Evolutionary conservation across 1,140 invertebrate species (phyloP), one percentile per base, ranked within the genome.

Genomic region (Zaprionus ornatus): DNA sequence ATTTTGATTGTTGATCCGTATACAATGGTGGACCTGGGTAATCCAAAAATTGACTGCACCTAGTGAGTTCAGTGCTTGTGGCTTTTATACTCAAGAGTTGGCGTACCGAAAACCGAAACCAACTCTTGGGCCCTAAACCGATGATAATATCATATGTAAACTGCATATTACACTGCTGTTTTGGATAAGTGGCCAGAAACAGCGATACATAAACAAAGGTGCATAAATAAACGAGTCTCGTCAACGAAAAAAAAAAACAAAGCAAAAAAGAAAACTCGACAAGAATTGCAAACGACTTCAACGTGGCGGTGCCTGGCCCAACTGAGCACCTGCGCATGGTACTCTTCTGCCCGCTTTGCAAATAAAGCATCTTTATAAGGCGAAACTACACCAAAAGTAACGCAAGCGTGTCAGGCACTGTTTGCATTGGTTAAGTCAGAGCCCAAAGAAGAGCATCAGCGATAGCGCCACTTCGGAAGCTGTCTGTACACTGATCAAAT

Each of bases 121-220:
- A 45, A 37, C 37, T 25, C 17, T 70, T 56, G 48, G 37, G 59
- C 57, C 62, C 40, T 69, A 42, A 72, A 77, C 50, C 78, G 66
- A 73, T 68, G 79, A 90, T 90, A 85, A 90, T 85, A 76, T 73
- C 66, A 68, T 90, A 79, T 90, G 86, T 90, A 90, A 90, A 90
- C 81, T 90, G 78, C 85, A 90, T 50, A 73, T 77, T 78, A 76
- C 74, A 80, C 59, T 61, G 45, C 55, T 54, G 29, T 54, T 12
- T 63, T 70, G 75, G 52, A 64, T 63, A 69, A 70, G 64, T 50
- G 67, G 66, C 54, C 82, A 81, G 77, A 69, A 86, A 79, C 55
- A 59, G 40, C 70, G 77, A 80, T 84, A 88, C 74, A 87, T 88
- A 83, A 88, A 87, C 80, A 87, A 80, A 60, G 62, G 19, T 60